These are phyloP conservation scores for Zapus hudsonius DNA, from an alignment of 2,113 vertebrate genomes.

Conservation along the genomic window DNA sequence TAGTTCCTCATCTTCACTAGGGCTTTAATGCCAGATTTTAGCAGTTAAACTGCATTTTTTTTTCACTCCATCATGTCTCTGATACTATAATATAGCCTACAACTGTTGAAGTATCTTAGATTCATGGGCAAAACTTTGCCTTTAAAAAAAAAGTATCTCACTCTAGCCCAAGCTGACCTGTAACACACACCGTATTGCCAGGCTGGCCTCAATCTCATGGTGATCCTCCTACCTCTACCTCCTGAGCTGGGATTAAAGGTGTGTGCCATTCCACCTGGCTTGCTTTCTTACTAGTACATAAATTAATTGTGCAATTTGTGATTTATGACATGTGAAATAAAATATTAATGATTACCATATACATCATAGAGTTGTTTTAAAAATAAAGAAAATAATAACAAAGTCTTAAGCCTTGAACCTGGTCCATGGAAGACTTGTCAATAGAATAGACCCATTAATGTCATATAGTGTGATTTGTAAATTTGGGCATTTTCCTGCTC, in stretches of 20 bases:
- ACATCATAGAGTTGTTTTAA: conserved; percentile 25
- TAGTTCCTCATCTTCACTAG: neutral
- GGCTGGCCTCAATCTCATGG: too few species aligned
- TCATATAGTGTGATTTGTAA: neutral
- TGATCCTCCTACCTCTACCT: too few species aligned
- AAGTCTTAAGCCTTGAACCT: neutral
- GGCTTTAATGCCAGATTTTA: neutral
- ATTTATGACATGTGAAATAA: neutral
- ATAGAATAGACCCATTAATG: neutral
- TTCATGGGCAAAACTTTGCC: conserved; percentile 12
- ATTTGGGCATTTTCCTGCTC: neutral
- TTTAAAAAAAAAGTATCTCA: too few species aligned
- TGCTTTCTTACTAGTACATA: conserved; percentile 10
- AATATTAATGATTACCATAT: conserved; percentile 12
- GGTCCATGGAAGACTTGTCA: neutral
- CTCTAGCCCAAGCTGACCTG: too few species aligned
- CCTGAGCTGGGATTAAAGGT: too few species aligned
- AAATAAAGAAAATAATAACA: conserved; percentile 17
- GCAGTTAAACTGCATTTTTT: neutral
- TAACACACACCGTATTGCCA: too few species aligned
- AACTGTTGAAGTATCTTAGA: neutral
- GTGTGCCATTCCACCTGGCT: too few species aligned
- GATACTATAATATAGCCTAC: neutral
- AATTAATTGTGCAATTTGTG: neutral
- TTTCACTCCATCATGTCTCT: conserved; percentile 21